Conservation (phyloP, 2,797 vertebrate genomes). For the Gymnocypris eckloni region DNA sequence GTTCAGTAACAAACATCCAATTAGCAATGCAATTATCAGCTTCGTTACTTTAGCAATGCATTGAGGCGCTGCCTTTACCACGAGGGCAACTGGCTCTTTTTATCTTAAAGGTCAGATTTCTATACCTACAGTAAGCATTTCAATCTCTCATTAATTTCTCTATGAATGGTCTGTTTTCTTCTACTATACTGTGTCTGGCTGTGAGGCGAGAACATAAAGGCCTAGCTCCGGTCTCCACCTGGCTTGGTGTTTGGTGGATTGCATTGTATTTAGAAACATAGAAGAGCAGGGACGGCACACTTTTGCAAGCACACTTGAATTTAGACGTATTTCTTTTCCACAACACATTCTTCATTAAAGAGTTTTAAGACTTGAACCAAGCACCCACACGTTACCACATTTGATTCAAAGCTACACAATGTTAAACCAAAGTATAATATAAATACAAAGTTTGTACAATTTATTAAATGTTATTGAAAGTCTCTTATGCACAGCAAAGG, state of each 20-base stretch:
- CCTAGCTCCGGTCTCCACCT: neutral
- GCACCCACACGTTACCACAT: neutral
- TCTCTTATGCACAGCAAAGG: neutral
- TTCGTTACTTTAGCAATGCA: neutral
- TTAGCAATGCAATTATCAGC: neutral
- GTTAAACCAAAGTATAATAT: neutral
- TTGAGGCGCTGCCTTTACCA: neutral
- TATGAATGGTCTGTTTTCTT: neutral
- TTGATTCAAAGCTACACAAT: neutral
- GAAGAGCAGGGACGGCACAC: too few relatives aligned
- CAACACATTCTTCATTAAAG: neutral
- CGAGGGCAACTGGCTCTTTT: neutral
- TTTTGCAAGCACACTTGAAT: too few relatives aligned
- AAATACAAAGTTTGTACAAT: neutral
- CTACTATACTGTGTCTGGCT: neutral
- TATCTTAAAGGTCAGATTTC: neutral
- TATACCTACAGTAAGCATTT: neutral
- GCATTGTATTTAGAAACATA: too few relatives aligned
- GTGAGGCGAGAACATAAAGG: neutral
- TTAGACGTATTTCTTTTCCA: too few relatives aligned
- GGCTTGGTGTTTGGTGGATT: conserved; percentile 41
- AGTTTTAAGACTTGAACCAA: neutral
- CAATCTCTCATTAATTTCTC: neutral
- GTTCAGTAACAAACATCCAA: neutral
- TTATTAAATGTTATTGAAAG: neutral